Base-by-base conservation (phyloP, 2,888 invertebrate species). In the Hoplodrina blanda region DNA sequence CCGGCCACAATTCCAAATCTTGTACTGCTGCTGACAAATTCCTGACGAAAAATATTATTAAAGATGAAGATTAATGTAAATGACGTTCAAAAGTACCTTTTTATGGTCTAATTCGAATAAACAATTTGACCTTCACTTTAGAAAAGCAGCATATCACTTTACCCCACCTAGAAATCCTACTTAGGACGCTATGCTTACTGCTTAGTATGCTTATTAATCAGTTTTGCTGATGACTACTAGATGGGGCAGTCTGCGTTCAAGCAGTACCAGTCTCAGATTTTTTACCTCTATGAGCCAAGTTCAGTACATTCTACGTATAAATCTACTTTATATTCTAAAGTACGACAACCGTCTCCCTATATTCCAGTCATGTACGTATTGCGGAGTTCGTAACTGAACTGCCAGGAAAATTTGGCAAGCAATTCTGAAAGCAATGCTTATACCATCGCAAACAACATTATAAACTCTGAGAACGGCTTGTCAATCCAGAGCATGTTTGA, bases 331-430 rank as follows among this genome's bases (percentile, higher is more conserved):
- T 61, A 66, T 69, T 69, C 62, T 20, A 37, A 61, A 69, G 19
- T 25, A 62, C 11, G 17, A 4, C 20, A 13, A 53, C 20, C 10
- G 8, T 46, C 37, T 61, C 66, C 76, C 50, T 63, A 61, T 20
- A 80, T 80, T 80, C 65, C 8, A 55, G 66, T 41, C 69, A 63
- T 69, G 65, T 44, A 5, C 60, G 56, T 75, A 57, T 61, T 66
- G 66, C 50, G 10, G 41, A 75, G 55, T 75, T 52, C 19, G 19
- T 46, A 75, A 57, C 69, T 41, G 56, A 66, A 63, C 76, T 69
- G 60, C 65, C 69, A 69, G 69, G 55, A 75, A 74, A 63, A 79
- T 80, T 80, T 76, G 71, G 72, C 64, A 71, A 70, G 81, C 65
- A 69, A 62, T 76, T 76, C 52, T 61, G 50, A 69, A 62, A 76